Evolutionary conservation across 2,797 vertebrate genomes (phyloP).

Genomic region (Chelon labrosus): DNA sequence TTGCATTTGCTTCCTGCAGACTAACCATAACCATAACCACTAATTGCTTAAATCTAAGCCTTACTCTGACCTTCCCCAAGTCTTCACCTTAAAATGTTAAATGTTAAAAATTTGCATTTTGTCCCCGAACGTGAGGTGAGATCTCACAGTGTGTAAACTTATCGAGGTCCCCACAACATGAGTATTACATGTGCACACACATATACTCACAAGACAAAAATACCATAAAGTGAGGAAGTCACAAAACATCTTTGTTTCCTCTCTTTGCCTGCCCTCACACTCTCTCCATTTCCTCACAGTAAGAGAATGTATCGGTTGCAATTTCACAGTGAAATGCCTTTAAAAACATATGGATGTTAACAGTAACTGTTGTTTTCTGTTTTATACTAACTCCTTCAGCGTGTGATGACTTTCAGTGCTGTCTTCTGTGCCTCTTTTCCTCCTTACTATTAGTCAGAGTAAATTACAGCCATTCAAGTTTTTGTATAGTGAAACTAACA

Average conservation of each 20-base stretch:
- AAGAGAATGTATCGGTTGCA: slow-evolving; percentile 1
- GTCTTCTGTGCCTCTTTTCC: slow-evolving; percentile 10
- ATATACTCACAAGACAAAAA: slow-evolving; percentile 11
- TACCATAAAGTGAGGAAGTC: slow-evolving; percentile 63
- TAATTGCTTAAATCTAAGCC: not conserved
- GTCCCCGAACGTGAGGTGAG: not conserved
- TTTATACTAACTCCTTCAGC: slow-evolving; percentile 1
- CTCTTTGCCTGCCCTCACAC: slow-evolving; percentile 28
- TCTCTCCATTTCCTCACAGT: slow-evolving; percentile 21
- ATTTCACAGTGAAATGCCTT: not conserved
- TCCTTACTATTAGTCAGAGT: not conserved
- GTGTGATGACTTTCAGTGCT: slow-evolving; percentile 6
- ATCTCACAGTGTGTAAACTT: not conserved
- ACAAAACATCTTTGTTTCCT: slow-evolving; percentile 63
- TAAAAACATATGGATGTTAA: slow-evolving; percentile 1
- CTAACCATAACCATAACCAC: not conserved
- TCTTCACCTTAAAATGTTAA: not conserved
- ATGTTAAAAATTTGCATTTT: not conserved
- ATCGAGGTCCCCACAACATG: slow-evolving; percentile 10
- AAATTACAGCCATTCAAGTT: not conserved
- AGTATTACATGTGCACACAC: not conserved
- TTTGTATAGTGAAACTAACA: not conserved
- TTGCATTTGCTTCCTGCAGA: slow-evolving; percentile 7
- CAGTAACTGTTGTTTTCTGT: slow-evolving; percentile 28
- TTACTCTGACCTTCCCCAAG: not conserved